Evolutionary conservation across 2,113 vertebrate species (phyloP).

Genomic region (Tetraodon nigroviridis): DNA sequence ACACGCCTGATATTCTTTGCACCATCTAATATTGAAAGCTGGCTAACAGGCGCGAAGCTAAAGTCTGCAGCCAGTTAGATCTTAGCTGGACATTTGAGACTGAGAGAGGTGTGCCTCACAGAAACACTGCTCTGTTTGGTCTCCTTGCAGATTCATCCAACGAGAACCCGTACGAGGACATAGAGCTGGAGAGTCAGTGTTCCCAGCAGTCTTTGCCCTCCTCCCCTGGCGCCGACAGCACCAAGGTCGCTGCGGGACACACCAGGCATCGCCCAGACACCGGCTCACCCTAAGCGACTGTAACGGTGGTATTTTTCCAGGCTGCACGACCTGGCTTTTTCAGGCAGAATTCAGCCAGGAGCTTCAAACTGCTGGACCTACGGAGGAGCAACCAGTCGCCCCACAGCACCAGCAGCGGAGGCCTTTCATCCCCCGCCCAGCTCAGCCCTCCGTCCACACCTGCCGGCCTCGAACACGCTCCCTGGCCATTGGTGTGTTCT

Average conservation of each 20-base stretch:
- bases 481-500: slow-evolving; percentile 77
- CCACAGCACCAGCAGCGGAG: slow-evolving; percentile 53
- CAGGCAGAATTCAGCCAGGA: slow-evolving; percentile 83
- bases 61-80: too few species aligned
- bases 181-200: slow-evolving; percentile 84
- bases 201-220: slow-evolving; percentile 81
- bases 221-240: slow-evolving; percentile 77
- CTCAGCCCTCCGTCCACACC: slow-evolving; percentile 86
- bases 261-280: background rate
- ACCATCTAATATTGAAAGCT: too few species aligned
- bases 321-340: slow-evolving; percentile 81
- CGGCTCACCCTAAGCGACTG: background rate
- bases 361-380: slow-evolving; percentile 83
- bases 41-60: too few species aligned
- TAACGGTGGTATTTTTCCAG: slow-evolving; percentile 14
- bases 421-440: slow-evolving; percentile 77
- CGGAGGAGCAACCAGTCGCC: slow-evolving; percentile 69
- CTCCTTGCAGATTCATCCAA: slow-evolving; percentile 77
- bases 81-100: too few species aligned
- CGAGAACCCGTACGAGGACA: slow-evolving; percentile 90
- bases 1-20: background rate
- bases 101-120: background rate
- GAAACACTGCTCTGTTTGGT: background rate
- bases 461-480: slow-evolving; percentile 77
- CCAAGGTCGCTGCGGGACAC: slow-evolving; percentile 48